Base-by-base conservation (phyloP, 2,888 invertebrate genomes). In the Pristionchus fissidentatus region DNA sequence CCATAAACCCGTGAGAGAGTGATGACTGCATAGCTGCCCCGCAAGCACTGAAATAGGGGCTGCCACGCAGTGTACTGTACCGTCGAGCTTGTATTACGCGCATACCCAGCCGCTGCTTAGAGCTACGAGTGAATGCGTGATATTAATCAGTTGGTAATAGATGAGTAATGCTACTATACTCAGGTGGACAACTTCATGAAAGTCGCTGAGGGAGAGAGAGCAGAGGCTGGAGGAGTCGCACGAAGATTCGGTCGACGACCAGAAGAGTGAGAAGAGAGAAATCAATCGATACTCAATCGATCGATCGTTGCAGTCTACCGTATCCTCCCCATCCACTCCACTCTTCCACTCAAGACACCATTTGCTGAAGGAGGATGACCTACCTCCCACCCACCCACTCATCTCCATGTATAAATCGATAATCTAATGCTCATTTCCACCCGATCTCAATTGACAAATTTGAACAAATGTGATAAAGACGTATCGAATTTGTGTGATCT, bases 101-200 rank as follows among this genome's bases (percentile, higher is more conserved):
- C n/a, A 49, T 49, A 19, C 19, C 19, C 49, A 3, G 29, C 7
- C 62, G 43, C 73, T 43, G 41, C 73, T 22, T 46, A 77, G 73
- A 73, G 73, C 73, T 43, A 29, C 73, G 10, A 26, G 46, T 46
- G 41, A 38, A 29, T 7, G 32, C 32, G 4, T 32, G 19, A 8
- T 26, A 46, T 49, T 29, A 26, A 26, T 19, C 19, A 55, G 70
- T 35, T 52, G 62, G 41, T 52, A 49, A 57, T 79, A 80, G 73
- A 73, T 83, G 13, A 38, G n/a, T n/a, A n/a, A n/a, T n/a, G n/a
- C n/a, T n/a, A n/a, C n/a, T n/a, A n/a, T 26, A 85, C 87, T 41
- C 84, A 90, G 90, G 90, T 90, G 60, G 90, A 90, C 86, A 90
- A 90, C 85, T 90, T 90, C 86, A 90, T 90, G 90, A 90, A 90